Conservation (phyloP, 2,888 invertebrate species). For the Pseudoips prasinana region DNA sequence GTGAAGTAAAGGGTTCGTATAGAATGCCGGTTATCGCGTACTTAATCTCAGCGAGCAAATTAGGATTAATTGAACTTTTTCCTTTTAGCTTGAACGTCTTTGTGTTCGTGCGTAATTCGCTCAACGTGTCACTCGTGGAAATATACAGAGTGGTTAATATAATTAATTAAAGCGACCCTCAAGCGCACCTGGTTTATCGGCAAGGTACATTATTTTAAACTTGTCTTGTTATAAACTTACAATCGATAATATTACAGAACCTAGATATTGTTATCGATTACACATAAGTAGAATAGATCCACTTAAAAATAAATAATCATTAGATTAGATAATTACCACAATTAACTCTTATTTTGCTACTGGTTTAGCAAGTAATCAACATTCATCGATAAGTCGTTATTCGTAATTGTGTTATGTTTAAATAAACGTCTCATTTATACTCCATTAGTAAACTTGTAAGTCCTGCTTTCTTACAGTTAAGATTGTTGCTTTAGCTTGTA, state of each 20-base stretch:
- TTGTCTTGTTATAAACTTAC: too few relatives aligned
- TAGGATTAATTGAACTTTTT: constrained; percentile 81
- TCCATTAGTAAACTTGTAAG: constrained; percentile 7
- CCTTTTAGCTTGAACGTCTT: constrained; percentile 66
- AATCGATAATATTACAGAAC: neutral
- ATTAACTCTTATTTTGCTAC: constrained; percentile 36
- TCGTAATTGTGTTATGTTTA: constrained; percentile 21
- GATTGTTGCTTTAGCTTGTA: too few relatives aligned
- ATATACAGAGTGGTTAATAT: constrained; percentile 50
- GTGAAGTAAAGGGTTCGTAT: constrained; percentile 73
- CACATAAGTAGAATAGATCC: constrained; percentile 19
- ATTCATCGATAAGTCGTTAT: constrained; percentile 14
- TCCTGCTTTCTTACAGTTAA: constrained; percentile 7
- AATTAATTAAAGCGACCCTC: constrained; percentile 13
- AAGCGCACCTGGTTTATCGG: too few relatives aligned
- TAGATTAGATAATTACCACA: constrained; percentile 46
- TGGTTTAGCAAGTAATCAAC: constrained; percentile 34
- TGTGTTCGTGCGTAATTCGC: constrained; percentile 68
- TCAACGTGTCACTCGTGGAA: constrained; percentile 59
- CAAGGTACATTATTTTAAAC: too few relatives aligned
- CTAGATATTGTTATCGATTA: constrained; percentile 28
- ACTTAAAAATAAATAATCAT: constrained; percentile 37
- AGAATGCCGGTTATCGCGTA: constrained; percentile 70
- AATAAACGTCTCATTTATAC: constrained; percentile 8
- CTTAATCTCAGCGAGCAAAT: constrained; percentile 78